Evolutionary conservation across 2,797 vertebrate species (phyloP).

Genomic region (Furcifer pardalis): DNA sequence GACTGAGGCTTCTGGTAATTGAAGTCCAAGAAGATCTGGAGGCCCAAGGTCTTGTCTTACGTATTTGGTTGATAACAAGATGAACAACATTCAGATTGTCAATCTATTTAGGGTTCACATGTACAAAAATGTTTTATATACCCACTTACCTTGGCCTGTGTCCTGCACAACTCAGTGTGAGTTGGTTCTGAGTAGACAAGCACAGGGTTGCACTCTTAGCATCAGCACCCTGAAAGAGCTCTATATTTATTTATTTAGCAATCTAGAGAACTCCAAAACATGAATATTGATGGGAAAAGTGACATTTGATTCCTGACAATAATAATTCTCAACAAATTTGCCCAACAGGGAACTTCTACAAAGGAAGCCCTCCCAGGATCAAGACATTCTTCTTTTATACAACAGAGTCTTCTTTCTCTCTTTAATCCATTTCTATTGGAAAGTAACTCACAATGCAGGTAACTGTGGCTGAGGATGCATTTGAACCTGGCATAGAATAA

Average conservation of each 20-base stretch:
- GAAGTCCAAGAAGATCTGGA: too few species aligned
- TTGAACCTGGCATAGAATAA: not conserved
- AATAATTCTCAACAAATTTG: not conserved
- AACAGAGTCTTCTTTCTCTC: constrained; percentile 19
- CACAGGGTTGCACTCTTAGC: not conserved
- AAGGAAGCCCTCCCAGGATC: not conserved
- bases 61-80: not conserved
- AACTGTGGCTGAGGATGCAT: constrained; percentile 1
- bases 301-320: not conserved
- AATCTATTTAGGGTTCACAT: not conserved
- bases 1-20: too few species aligned
- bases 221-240: not conserved
- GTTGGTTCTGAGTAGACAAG: not conserved
- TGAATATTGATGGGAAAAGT: not conserved
- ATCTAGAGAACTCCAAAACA: not conserved
- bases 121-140: too few species aligned
- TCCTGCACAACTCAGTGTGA: not conserved
- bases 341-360: not conserved
- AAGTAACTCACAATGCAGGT: not conserved
- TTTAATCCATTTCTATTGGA: constrained; percentile 23
- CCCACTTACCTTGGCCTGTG: not conserved
- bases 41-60: too few species aligned
- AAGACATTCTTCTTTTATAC: not conserved
- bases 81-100: not conserved
- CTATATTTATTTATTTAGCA: too few species aligned